Conservation (phyloP, 2,888 invertebrate species). For the Campoletis raptor region DNA sequence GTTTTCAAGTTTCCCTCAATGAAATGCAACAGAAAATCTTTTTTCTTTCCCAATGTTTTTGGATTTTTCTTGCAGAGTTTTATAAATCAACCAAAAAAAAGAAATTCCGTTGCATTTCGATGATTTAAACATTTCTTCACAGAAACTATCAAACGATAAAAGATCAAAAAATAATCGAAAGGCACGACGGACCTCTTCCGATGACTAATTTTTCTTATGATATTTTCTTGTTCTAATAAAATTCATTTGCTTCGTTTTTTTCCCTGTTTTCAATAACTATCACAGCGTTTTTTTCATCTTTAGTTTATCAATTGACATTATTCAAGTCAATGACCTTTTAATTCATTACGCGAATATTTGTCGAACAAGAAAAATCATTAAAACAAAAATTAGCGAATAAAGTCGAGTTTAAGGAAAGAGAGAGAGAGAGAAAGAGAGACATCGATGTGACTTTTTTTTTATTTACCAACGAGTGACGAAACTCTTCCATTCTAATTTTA, state of each 20-base stretch:
- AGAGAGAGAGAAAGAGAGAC: constrained; percentile 1
- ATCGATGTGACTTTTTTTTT: constrained; percentile 3
- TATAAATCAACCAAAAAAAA: not conserved
- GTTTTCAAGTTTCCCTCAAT: not conserved
- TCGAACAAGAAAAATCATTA: not conserved
- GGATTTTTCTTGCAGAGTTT: not conserved
- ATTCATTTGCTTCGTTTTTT: not conserved
- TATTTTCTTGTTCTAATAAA: not conserved
- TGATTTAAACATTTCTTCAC: not conserved
- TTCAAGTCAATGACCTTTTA: not conserved
- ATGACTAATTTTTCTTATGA: not conserved
- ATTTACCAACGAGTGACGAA: not conserved
- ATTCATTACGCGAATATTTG: not conserved
- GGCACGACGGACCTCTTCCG: not conserved
- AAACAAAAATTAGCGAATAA: not conserved
- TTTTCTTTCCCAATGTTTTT: not conserved
- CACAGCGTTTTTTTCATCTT: not conserved
- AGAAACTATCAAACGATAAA: not conserved
- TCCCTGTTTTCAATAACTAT: not conserved
- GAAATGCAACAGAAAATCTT: not conserved
- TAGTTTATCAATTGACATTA: not conserved
- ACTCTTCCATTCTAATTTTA: not conserved
- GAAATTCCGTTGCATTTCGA: not conserved
- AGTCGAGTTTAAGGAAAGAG: not conserved
- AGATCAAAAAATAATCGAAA: not conserved